Percentiles rank a stretch among this genome's conserved stretches.
phyloP scores from a whole-genome alignment of 2,888 invertebrate species.

The Steromphala cineraria region DNA sequence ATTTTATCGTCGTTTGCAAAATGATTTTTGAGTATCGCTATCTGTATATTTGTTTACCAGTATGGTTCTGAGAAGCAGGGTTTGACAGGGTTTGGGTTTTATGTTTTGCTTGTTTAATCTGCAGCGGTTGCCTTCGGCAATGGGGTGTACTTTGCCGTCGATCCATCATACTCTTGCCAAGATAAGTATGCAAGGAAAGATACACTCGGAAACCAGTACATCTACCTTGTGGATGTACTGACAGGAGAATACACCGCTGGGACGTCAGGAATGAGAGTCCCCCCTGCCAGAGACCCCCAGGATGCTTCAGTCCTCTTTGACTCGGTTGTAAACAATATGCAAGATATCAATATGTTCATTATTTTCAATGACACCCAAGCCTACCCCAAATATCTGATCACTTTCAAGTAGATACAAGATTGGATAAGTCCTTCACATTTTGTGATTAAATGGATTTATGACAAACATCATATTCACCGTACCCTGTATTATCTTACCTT shows the following conservation, averaged over 20 bases:
- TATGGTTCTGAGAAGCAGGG: too few relatives aligned
- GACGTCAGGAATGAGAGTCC: slow-evolving; percentile 41
- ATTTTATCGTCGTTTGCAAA: too few relatives aligned
- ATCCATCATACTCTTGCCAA: slow-evolving; percentile 46
- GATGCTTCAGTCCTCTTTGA: slow-evolving; percentile 45
- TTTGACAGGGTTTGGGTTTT: too few relatives aligned
- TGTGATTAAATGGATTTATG: too few relatives aligned
- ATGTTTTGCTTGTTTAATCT: neutral
- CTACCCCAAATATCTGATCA: slow-evolving; percentile 64
- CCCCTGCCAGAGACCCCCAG: slow-evolving; percentile 34
- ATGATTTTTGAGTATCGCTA: too few relatives aligned
- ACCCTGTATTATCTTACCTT: too few relatives aligned
- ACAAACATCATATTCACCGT: too few relatives aligned
- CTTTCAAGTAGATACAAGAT: slow-evolving; percentile 36
- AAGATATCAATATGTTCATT: slow-evolving; percentile 53
- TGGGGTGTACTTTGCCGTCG: slow-evolving; percentile 65
- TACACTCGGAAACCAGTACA: slow-evolving; percentile 36
- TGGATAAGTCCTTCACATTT: too few relatives aligned
- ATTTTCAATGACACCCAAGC: slow-evolving; percentile 65
- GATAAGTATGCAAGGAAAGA: slow-evolving; percentile 46
- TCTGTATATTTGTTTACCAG: too few relatives aligned
- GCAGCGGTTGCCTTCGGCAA: slow-evolving; percentile 57
- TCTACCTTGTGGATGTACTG: slow-evolving; percentile 51
- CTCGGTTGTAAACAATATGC: slow-evolving; percentile 53
- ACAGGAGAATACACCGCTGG: slow-evolving; percentile 50